A percentile compares a stretch with the other conserved stretches of the same genome.
These are phyloP conservation scores for Plotosus lineatus DNA, from an alignment of 2,113 vertebrate species.

Conservation along the genomic window DNA sequence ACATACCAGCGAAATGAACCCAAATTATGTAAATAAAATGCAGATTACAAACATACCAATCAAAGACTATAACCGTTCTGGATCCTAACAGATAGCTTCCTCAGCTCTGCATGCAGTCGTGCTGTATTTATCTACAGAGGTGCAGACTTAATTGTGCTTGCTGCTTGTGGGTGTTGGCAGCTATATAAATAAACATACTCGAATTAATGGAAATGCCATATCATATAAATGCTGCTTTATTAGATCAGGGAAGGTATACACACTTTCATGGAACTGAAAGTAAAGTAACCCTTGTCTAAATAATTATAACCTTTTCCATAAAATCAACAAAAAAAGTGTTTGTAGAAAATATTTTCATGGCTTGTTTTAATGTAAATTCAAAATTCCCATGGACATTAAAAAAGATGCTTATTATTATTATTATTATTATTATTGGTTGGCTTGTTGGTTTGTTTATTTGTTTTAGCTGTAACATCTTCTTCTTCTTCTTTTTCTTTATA, in stretches of 20 bases:
- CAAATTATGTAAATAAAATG: slow-evolving; percentile 62
- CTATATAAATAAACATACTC: slow-evolving; percentile 44
- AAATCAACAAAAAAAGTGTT: neutral
- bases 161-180: slow-evolving; percentile 44
- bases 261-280: slow-evolving; percentile 13
- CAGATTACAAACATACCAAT: slow-evolving; percentile 60
- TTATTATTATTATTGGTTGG: too few relatives aligned
- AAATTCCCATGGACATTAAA: too few relatives aligned
- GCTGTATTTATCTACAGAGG: slow-evolving; percentile 54
- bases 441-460: too few relatives aligned
- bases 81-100: slow-evolving; percentile 52
- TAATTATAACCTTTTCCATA: slow-evolving; percentile 3
- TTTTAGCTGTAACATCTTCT: too few relatives aligned
- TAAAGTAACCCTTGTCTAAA: slow-evolving; percentile 17
- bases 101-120: slow-evolving; percentile 16
- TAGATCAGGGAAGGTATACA: slow-evolving; percentile 17
- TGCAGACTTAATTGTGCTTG: slow-evolving; percentile 56
- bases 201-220: slow-evolving; percentile 53
- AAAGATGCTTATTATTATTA: too few relatives aligned
- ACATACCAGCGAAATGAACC: slow-evolving; percentile 41
- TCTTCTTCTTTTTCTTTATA: neutral
- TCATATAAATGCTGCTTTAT: slow-evolving; percentile 45
- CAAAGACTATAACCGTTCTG: slow-evolving; percentile 53
- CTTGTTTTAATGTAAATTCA: neutral
- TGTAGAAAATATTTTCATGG: slow-evolving; percentile 1